phyloP scores from a whole-genome alignment of 2,797 vertebrate species.

The Chrysocyon brachyurus region DNA sequence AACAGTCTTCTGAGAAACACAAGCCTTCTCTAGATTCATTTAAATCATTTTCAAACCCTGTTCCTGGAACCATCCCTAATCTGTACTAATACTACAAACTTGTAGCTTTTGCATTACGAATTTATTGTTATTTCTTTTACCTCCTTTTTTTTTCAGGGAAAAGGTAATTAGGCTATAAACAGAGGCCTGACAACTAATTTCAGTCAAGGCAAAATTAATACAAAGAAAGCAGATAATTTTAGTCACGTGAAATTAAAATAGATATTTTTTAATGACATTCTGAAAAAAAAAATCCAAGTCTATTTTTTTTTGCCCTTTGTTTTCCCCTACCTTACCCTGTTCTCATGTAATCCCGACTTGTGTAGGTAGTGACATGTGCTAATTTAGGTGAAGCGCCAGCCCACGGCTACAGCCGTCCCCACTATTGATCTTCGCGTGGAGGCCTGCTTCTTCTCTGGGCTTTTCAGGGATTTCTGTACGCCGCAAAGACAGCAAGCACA shows the following conservation, averaged over 20 bases:
- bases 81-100: slow-evolving; percentile 41
- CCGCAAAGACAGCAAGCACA: slow-evolving; percentile 74
- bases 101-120: slow-evolving; percentile 75
- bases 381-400: slow-evolving; percentile 36
- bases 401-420: background rate
- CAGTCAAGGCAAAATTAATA: slow-evolving; percentile 87
- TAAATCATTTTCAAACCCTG: slow-evolving; percentile 49
- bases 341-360: background rate
- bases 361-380: slow-evolving; percentile 41
- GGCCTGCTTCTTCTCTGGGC: slow-evolving; percentile 31
- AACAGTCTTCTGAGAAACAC: slow-evolving; percentile 24
- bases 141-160: slow-evolving; percentile 64
- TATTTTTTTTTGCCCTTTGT: slow-evolving; percentile 59
- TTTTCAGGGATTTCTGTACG: slow-evolving; percentile 70
- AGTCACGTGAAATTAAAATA: slow-evolving; percentile 85
- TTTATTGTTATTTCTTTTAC: slow-evolving; percentile 85
- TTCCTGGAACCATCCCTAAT: slow-evolving; percentile 44
- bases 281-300: slow-evolving; percentile 61
- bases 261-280: slow-evolving; percentile 86
- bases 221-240: slow-evolving; percentile 85
- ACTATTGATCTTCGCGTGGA: background rate
- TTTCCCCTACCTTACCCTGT: background rate
- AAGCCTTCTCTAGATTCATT: slow-evolving; percentile 17
- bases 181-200: slow-evolving; percentile 89
- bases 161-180: slow-evolving; percentile 90